Evolutionary conservation across 2,797 vertebrate genomes (phyloP).

Genomic region (Pangasius djambal): DNA sequence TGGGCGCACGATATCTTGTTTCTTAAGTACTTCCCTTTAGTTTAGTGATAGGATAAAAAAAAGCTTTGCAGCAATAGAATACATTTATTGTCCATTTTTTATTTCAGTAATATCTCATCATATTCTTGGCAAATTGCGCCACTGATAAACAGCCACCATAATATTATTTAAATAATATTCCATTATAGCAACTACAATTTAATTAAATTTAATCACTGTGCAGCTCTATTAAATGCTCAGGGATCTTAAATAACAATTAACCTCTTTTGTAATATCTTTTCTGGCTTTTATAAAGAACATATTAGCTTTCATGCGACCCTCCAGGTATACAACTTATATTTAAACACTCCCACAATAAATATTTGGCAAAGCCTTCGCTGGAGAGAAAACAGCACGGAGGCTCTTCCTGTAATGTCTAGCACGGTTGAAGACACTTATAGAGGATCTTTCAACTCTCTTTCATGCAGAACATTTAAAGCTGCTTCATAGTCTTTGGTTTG

Average conservation of each 20-base stretch:
- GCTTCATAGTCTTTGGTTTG: neutral
- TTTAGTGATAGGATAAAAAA: neutral
- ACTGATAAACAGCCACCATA: neutral
- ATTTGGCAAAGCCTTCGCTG: neutral
- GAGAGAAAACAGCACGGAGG: neutral
- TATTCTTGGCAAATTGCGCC: neutral
- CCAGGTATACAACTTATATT: neutral
- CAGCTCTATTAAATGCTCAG: neutral
- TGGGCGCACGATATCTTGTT: neutral
- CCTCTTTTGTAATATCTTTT: neutral
- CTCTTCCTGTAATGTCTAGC: conserved; percentile 14
- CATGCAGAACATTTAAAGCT: neutral
- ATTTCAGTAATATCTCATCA: neutral
- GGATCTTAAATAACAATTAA: neutral
- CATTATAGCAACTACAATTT: neutral
- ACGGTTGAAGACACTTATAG: neutral
- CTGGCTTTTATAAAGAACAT: neutral
- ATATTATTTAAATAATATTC: neutral
- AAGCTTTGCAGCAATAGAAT: neutral
- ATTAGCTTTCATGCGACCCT: neutral
- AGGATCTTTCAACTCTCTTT: too few relatives aligned
- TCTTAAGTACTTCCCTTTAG: neutral
- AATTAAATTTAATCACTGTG: neutral
- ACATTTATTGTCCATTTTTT: too few relatives aligned
- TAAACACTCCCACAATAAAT: neutral